Conservation (phyloP, 1,140 invertebrate genomes). For the Eurosta solidaginis region DNA sequence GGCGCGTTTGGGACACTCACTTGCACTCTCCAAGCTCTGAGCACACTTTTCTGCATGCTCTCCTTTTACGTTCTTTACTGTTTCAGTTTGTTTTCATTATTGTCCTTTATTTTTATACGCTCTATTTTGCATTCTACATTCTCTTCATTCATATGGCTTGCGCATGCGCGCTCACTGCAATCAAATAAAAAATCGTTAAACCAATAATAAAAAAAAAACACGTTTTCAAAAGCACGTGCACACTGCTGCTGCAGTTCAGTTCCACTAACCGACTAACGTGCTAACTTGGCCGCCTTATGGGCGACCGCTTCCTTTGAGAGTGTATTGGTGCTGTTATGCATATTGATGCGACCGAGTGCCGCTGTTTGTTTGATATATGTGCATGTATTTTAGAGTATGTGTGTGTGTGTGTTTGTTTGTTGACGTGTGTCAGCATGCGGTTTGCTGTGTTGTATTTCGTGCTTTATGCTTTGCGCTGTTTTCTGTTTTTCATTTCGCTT, state of each 20-base stretch:
- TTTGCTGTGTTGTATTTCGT: conserved; percentile 19
- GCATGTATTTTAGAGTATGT: too few relatives aligned
- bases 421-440: conserved; percentile 4
- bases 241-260: background rate
- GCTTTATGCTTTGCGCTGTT: background rate
- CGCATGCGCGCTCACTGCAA: background rate
- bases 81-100: background rate
- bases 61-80: background rate
- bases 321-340: background rate
- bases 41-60: too few relatives aligned
- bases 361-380: background rate
- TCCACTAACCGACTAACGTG: background rate
- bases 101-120: background rate
- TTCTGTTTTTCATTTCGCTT: background rate
- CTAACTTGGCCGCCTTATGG: background rate
- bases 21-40: background rate
- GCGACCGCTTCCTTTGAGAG: background rate
- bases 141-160: background rate
- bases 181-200: too few relatives aligned
- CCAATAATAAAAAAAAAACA: background rate
- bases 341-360: background rate
- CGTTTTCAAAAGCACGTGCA: conserved; percentile 4
- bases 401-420: background rate
- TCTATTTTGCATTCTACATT: background rate
- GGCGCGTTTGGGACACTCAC: background rate